Evolutionary conservation across 2,797 vertebrate species (phyloP), one percentile per base, ranked within the genome.

Genomic region (Scolopax rusticola): DNA sequence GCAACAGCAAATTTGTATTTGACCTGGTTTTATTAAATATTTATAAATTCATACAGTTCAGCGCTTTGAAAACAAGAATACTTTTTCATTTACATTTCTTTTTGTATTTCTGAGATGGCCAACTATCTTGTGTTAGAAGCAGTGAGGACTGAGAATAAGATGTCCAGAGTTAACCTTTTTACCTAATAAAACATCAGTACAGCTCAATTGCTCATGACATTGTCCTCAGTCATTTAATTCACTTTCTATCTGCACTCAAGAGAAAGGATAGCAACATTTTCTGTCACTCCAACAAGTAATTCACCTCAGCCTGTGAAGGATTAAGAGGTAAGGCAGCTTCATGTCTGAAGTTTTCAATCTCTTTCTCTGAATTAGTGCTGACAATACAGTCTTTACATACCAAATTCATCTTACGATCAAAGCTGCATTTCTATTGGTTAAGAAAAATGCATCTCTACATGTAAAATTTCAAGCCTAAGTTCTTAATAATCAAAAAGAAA

Each of bases 161-260:
- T 50, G 28, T 23, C 78, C 32, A 81, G 12, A 32, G 18, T 92
- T 89, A 94, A 94, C 59, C 53, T 96, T 95, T 97, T 94, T 90
- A 91, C 51, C 77, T 91, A 93, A 90, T 73, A 91, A 95, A 89
- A 53, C 12, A 70, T 85, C 76, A 84, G 41, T 65, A 93, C 32
- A 81, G 25, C 91, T 88, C 70, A 94, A 79, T 87, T 94, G 81
- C 53, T 92, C 41, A 41, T 76, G 28, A 18, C 41, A 43, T 65
- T 82, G 68, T 89, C 80, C 59, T 96, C 54, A 96, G 83, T 84
- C 86, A 96, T 92, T 97, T 85, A 95, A 70, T 68, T 64, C 50
- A 83, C 71, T 89, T 90, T 81, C 51, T 70, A 19, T 75, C 40
- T 84, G 30, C 24, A 59, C 11, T 67, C 36, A 90, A 67, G 68